Base-by-base conservation (phyloP, 2,888 invertebrate genomes). In the Drosophila seclusa region DNA sequence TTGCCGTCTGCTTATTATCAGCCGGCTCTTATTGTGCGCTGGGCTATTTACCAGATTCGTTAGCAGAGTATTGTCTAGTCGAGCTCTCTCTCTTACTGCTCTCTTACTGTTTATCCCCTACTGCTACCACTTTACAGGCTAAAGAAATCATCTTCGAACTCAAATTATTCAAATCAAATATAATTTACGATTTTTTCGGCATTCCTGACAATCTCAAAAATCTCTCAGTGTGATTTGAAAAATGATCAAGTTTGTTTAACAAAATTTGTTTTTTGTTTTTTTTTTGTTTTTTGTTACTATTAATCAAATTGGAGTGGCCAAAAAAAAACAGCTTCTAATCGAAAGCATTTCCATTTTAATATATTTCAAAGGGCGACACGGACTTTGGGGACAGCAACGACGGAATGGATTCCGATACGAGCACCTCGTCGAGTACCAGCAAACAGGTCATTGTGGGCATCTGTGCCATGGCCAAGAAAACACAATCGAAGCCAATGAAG, bases 381-480 rank as follows among this genome's bases (percentile, higher is more conserved):
- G 97, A 96, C 92, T 94, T 96, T 92, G 96, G 95, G 89, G 96
- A 96, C 91, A 92, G 92, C 78, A 93, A 91, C 85, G 93, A 93
- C 91, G 94, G 94, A 4, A 92, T 95, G 92, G 95, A 95, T 79
- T 94, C 94, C 21, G 94, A 95, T 80, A 94, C 94, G 82, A 95
- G 95, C 94, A 94, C 90, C 48, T 93, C 92, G 31, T 93, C 93
- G 29, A 92, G 91, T 82, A 95, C 94, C 92, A 96, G 96, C 89
- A 98, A 98, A 93, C 97, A 98, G 92, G 98, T 99, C 88, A 95
- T 98, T 92, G 98, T 99, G 89, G 99, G 99, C 76, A 97, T 99
- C 71, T 99, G 99, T 94, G 99, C 99, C 83, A 99, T 99, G 99
- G 97, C 98, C 91, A 99, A 99, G 94, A 99, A 99, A 94, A 98